Evolutionary conservation across 2,113 vertebrate genomes (phyloP).

Genomic region (Tretioscincus oriximinensis): DNA sequence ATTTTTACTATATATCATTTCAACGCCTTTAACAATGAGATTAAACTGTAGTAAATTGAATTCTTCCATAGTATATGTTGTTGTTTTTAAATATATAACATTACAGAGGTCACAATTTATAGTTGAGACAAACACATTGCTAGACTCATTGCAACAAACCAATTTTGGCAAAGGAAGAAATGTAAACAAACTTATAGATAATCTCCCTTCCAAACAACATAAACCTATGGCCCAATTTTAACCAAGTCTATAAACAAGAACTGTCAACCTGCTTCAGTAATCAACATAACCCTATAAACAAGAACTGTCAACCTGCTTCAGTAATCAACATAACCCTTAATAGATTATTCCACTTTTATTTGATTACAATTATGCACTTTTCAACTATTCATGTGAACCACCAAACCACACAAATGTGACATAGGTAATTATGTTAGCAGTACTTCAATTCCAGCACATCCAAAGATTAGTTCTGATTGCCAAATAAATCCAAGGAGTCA

Average conservation of each 20-base stretch:
- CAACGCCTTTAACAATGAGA: neutral
- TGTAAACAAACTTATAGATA: neutral
- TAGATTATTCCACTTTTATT: neutral
- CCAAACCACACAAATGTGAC: neutral
- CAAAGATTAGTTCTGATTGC: neutral
- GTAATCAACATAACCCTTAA: neutral
- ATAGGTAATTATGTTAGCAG: neutral
- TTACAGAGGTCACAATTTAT: neutral
- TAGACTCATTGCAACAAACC: neutral
- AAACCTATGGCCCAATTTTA: neutral
- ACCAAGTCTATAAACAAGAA: neutral
- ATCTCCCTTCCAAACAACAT: neutral
- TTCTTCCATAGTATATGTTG: no score
- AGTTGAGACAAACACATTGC: neutral
- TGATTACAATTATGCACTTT: neutral
- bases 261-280: neutral
- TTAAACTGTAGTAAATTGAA: no score
- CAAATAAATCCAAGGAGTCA: constrained; percentile 6
- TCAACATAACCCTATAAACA: neutral
- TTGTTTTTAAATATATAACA: neutral
- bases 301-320: neutral
- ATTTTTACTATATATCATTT: neutral
- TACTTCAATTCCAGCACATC: neutral
- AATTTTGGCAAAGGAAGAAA: neutral
- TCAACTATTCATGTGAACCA: neutral